Evolutionary conservation across 2,113 vertebrate genomes (phyloP).

Genomic region (Phylloscopus trochiloides): DNA sequence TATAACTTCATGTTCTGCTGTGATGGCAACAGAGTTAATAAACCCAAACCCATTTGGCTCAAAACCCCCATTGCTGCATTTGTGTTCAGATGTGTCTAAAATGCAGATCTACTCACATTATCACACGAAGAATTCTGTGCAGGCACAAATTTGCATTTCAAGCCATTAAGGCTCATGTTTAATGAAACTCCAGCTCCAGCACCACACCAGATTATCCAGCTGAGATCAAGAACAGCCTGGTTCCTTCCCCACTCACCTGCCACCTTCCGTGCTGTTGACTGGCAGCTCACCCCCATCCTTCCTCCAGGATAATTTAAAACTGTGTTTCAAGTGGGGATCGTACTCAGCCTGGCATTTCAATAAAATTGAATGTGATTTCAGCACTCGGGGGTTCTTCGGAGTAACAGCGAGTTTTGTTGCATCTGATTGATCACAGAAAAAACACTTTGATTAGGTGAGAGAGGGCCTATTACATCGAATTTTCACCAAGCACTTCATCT

Average conservation of each 20-base stretch:
- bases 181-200: not conserved
- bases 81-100: not conserved
- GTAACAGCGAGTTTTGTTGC: constrained; percentile 82
- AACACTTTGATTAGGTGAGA: constrained; percentile 25
- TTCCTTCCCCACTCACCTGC: constrained; percentile 72
- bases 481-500: not conserved
- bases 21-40: not conserved
- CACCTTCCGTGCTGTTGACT: constrained; percentile 77
- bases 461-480: not conserved
- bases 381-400: constrained; percentile 80
- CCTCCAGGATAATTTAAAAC: constrained; percentile 88
- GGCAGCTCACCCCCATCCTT: constrained; percentile 80
- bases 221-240: not conserved
- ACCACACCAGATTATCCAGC: not conserved
- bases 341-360: constrained; percentile 84
- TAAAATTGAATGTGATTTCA: constrained; percentile 78
- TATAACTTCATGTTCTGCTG: not conserved
- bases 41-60: not conserved
- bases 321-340: constrained; percentile 83
- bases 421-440: constrained; percentile 73
- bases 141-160: constrained; percentile 9
- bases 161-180: not conserved
- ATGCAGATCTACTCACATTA: not conserved
- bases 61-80: not conserved
- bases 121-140: not conserved